Base-by-base conservation (phyloP, 2,888 invertebrate species). In the Tiliacea citrago region DNA sequence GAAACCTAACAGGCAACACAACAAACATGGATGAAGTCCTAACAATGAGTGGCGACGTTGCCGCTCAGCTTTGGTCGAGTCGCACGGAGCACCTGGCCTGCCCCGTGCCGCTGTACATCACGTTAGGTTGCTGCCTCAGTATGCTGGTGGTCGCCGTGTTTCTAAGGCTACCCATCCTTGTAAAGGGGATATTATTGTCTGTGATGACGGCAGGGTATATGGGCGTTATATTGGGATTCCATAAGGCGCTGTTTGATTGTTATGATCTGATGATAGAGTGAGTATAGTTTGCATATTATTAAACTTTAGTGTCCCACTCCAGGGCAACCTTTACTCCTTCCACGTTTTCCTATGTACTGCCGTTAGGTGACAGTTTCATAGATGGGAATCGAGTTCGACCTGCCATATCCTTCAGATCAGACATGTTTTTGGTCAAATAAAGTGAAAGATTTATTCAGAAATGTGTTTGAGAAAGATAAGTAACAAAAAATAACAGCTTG, bases 141-240 rank as follows among this genome's bases (percentile, higher is more conserved):
- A 98, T 98, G 95, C 96, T 99, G 75, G 97, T 98, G 0, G 98
- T 99, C 47, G 98, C 98, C 0, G 97, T 99, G 77, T 99, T 99
- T 94, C 97, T 99, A 68, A 97, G 97, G 81, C 96, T 99, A 69
- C 98, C 99, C 13, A 98, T 99, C 84, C 94, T 98, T 82, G 97
- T 98, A 81, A 99, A 99, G 94, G 97, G 98, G 12, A 95, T 98
- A 67, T 96, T 99, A 42, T 97, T 99, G 70, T 93, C 98, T 6
- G 97, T 98, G 75, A 98, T 98, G 97, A 98, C 98, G 7, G 97
- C 98, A 2, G 97, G 98, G 51, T 99, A 98, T 91, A 97, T 98
- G 88, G 95, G 98, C 39, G 97, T 98, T 74, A 98, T 99, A 91
- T 97, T 98, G 93, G 95, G 98, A 69, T 98, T 98, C 51, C 99